These are phyloP conservation scores for Alosa alosa DNA, from an alignment of 2,113 vertebrate species.

Conservation along the genomic window DNA sequence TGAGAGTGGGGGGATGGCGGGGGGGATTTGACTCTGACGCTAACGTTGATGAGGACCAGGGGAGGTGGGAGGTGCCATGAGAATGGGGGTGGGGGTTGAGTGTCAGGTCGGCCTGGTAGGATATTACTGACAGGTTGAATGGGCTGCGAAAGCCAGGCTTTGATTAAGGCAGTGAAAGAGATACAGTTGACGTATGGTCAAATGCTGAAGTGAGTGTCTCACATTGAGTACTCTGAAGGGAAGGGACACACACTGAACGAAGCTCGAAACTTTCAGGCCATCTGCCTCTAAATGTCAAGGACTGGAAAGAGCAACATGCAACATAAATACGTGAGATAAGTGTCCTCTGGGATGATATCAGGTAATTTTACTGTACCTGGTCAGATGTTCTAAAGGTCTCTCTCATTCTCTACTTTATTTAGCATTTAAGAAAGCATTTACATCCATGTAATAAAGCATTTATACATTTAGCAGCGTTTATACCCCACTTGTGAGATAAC, in stretches of 20 bases:
- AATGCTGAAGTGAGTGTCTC: neutral
- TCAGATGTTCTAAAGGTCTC: neutral
- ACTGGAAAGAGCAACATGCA: neutral
- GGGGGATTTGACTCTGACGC: conserved; percentile 38
- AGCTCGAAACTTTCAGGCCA: neutral
- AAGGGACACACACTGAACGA: neutral
- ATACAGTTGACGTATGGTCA: conserved; percentile 6
- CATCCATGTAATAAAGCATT: neutral
- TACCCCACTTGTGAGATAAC: neutral
- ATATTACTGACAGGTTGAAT: neutral
- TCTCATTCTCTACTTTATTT: neutral
- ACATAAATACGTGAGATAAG: neutral
- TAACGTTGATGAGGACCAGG: conserved; percentile 39
- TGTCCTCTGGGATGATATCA: neutral
- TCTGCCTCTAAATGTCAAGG: neutral
- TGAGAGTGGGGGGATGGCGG: conserved; percentile 31
- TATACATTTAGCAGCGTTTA: neutral
- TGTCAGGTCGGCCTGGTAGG: neutral
- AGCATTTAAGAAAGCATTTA: neutral
- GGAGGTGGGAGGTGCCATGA: conserved; percentile 20
- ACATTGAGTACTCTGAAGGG: neutral
- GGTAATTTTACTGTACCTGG: neutral
- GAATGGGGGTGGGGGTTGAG: neutral
- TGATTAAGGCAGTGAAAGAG: conserved; percentile 28
- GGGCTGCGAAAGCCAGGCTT: conserved; percentile 33